A percentile compares a stretch with the other conserved stretches of the same genome.
These are phyloP conservation scores for Drosophila bunnanda DNA, from an alignment of 2,888 invertebrate species.

Conservation along the genomic window DNA sequence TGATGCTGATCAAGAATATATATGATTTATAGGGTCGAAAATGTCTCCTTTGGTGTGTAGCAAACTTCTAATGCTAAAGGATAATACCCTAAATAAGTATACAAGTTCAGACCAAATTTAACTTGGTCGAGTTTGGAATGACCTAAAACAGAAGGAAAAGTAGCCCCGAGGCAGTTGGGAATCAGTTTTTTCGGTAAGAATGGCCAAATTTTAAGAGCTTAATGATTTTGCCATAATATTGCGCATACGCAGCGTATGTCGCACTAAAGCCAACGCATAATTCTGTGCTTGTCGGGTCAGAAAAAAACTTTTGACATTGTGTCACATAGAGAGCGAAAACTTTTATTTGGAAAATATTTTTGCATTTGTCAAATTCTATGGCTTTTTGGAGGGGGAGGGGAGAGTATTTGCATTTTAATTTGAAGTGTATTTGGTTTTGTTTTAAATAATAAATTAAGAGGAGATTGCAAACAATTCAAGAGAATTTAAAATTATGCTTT, in stretches of 20 bases:
- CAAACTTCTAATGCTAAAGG: too few relatives aligned
- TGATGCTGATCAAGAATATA: too few relatives aligned
- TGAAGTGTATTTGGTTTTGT: neutral
- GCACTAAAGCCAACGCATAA: conserved; percentile 21
- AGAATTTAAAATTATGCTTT: neutral
- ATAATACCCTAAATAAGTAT: neutral
- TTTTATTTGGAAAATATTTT: conserved; percentile 23
- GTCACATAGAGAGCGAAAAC: neutral
- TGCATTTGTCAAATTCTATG: conserved; percentile 14
- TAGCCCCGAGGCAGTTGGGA: conserved; percentile 20
- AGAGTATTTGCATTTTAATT: neutral
- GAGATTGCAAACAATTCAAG: neutral
- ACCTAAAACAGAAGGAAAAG: conserved; percentile 7
- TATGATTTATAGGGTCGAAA: too few relatives aligned
- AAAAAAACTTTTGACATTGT: conserved; percentile 17
- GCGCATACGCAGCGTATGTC: conserved; percentile 23
- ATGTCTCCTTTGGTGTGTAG: too few relatives aligned
- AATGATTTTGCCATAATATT: conserved; percentile 7
- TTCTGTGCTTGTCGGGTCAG: neutral
- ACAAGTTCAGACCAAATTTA: neutral
- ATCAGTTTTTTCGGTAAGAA: neutral
- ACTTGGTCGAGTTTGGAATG: conserved; percentile 13
- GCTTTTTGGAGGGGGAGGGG: too few relatives aligned
- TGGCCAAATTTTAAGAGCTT: neutral
- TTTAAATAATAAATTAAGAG: neutral